These are phyloP conservation scores for Dromaius novaehollandiae DNA, from an alignment of 2,113 vertebrate species.

Conservation along the genomic window DNA sequence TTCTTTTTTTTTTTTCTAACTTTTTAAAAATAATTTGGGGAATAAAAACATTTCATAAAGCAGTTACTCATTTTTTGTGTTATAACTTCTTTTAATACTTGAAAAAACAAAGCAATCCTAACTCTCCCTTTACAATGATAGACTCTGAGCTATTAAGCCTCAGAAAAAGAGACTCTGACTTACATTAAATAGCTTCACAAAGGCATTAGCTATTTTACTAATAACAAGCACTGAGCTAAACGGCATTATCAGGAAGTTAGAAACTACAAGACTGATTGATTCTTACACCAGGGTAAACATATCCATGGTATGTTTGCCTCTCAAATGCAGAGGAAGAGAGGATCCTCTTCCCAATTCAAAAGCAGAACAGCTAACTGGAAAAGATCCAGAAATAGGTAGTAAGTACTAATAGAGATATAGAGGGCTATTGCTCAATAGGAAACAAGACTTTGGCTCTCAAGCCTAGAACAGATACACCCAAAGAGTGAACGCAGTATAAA, in stretches of 20 bases:
- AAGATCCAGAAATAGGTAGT: not conserved
- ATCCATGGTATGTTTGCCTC: not conserved
- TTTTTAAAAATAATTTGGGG: not conserved
- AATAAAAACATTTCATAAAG: not conserved
- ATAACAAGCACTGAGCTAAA: not conserved
- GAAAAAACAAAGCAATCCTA: not conserved
- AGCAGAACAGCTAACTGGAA: not conserved
- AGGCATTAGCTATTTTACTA: not conserved
- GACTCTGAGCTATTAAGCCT: not conserved
- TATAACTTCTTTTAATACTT: not conserved
- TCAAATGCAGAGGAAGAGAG: not conserved
- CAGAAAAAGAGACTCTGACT: not conserved
- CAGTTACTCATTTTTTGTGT: not conserved
- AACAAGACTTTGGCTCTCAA: not conserved
- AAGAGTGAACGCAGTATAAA: accelerated
- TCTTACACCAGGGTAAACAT: not conserved
- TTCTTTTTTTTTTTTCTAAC: not conserved
- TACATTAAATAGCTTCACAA: not conserved
- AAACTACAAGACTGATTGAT: not conserved
- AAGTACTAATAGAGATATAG: not conserved
- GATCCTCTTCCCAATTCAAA: not conserved
- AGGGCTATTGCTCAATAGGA: not conserved
- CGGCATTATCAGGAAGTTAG: accelerated
- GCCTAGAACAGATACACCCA: accelerated
- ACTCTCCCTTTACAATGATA: not conserved